Base-by-base conservation (phyloP, 2,797 vertebrate species). In the Heteromormyrus szaboi region DNA sequence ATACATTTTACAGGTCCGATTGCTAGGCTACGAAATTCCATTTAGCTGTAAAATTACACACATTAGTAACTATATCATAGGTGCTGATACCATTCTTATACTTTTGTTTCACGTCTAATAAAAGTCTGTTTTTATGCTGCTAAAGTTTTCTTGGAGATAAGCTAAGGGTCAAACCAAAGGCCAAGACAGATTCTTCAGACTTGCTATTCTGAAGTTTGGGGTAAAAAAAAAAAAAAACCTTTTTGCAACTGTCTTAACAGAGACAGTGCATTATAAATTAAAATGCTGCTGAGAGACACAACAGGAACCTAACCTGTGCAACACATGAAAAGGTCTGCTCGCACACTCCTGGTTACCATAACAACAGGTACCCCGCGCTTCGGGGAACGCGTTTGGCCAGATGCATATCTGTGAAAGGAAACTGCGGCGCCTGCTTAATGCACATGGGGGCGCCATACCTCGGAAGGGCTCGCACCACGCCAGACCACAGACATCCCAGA, bases 271-370 rank as follows among this genome's bases (percentile, higher is more conserved):
- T 86, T 50, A 86, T 54, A 86, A 54, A 54, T 86, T 41, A 84
- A 86, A 84, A 84, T 44, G 33, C 50, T 41, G 7, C 22, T 56
- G 14, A 25, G 41, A 84, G 41, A 50, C 19, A 48, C 81, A 48
- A 84, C 46, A 50, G 46, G n/a, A 44, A 22, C 81, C 19, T 48
- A 84, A 54, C 25, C 50, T 86, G 85, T 59, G 83, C 25, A 9
- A 14, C 85, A 41, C 48, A 53, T 86, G 19, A 50, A 86, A 86
- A 86, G 53, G 25, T 86, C 85, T 54, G 53, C 50, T 54, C 2
- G 33, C 50, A 37, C 50, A 54, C 85, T 54, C 50, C 85, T 86
- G 50, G 53, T 54, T 86, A 53, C 84, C 84, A 86, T 86, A 54
- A 86, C 48, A 86, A 86, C 84, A 86, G 50, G 46, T n/a, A 86